A percentile compares a stretch with the other conserved stretches of the same genome.
Evolutionary conservation across 2,113 vertebrate genomes (phyloP).

Genomic region (Bubo scandiacus): DNA sequence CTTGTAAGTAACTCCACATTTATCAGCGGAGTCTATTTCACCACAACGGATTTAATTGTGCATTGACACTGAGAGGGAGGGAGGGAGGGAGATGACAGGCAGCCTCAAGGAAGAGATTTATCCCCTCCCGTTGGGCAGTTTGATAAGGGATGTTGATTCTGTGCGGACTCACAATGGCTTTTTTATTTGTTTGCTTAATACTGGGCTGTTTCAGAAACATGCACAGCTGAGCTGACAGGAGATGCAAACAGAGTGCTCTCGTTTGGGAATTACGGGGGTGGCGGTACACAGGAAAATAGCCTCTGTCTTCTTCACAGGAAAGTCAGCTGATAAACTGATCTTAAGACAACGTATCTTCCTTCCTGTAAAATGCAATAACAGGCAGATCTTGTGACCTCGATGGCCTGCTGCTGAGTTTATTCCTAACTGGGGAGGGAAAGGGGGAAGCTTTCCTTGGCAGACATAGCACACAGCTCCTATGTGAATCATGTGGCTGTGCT

Average conservation of each 20-base stretch:
- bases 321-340: constrained; percentile 77
- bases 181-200: constrained; percentile 75
- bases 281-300: constrained; percentile 65
- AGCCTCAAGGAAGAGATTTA: constrained; percentile 30
- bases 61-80: background rate
- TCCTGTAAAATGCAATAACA: constrained; percentile 71
- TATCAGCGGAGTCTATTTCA: constrained; percentile 8
- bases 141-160: constrained; percentile 70
- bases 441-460: constrained; percentile 43
- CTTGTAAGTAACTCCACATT: background rate
- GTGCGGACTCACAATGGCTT: constrained; percentile 63
- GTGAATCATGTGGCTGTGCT: constrained; percentile 39
- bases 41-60: constrained; percentile 40
- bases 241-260: constrained; percentile 20
- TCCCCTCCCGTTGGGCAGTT: constrained; percentile 34
- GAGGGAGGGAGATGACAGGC: background rate
- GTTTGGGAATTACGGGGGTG: constrained; percentile 80
- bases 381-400: constrained; percentile 57
- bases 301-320: constrained; percentile 73
- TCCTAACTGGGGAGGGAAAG: background rate
- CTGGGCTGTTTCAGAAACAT: constrained; percentile 47
- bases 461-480: background rate
- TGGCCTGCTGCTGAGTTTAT: constrained; percentile 46
- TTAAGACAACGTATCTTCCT: constrained; percentile 75
- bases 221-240: constrained; percentile 61